These are phyloP conservation scores for Sepioteuthis lessoniana DNA, from an alignment of 2,888 invertebrate genomes.

Conservation along the genomic window DNA sequence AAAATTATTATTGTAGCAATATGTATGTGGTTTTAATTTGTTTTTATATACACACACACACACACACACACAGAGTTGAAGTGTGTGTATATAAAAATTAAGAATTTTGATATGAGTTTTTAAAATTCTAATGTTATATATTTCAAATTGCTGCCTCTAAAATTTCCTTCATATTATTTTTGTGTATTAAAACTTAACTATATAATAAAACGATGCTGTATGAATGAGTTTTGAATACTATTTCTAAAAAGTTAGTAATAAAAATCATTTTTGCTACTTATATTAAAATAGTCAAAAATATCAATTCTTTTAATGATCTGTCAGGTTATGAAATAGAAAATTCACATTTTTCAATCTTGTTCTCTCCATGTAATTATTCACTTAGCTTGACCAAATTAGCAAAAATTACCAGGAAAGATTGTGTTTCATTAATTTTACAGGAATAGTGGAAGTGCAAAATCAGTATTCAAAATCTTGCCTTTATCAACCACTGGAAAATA, in stretches of 20 bases:
- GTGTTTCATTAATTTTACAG: neutral
- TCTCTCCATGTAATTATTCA: neutral
- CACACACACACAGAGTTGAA: too few relatives aligned
- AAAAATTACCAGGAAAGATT: neutral
- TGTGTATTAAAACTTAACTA: neutral
- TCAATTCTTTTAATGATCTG: neutral
- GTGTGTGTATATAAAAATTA: too few relatives aligned
- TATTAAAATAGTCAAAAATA: neutral
- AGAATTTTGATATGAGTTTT: too few relatives aligned
- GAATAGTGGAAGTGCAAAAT: neutral
- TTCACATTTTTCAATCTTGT: neutral
- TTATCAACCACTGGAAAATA: neutral
- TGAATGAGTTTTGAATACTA: neutral
- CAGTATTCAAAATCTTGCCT: neutral
- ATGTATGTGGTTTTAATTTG: too few relatives aligned
- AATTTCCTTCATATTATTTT: neutral
- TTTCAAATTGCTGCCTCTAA: too few relatives aligned
- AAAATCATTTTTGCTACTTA: too few relatives aligned
- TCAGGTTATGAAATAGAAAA: neutral
- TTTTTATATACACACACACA: too few relatives aligned
- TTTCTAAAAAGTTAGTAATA: neutral
- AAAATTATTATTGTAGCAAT: too few relatives aligned
- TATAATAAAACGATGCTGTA: neutral
- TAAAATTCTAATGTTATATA: too few relatives aligned
- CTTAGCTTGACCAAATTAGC: neutral